Conservation (phyloP, 2,888 invertebrate genomes). For the Aspidiotus rigidus region DNA sequence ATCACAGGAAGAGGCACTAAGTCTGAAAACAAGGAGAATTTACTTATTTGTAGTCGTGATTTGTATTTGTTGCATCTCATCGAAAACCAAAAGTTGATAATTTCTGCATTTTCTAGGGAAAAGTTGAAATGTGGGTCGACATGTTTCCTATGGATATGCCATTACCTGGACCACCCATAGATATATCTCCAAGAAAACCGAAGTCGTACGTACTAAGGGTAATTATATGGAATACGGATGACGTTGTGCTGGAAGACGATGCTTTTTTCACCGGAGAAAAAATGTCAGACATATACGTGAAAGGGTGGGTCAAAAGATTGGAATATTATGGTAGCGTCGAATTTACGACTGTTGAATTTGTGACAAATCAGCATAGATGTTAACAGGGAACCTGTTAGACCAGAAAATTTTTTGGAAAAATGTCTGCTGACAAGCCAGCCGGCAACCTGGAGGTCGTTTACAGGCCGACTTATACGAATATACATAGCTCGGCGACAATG, state of each 20-base stretch:
- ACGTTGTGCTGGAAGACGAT: constrained; percentile 84
- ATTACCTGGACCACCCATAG: constrained; percentile 68
- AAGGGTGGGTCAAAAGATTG: constrained; percentile 53
- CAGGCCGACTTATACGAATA: no score
- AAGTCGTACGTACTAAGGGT: constrained; percentile 75
- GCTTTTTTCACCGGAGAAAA: constrained; percentile 88
- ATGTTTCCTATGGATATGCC: constrained; percentile 94
- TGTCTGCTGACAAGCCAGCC: no score
- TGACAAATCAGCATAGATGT: no score
- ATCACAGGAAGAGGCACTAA: no score
- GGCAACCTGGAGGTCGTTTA: no score
- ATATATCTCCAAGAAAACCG: constrained; percentile 79
- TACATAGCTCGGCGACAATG: no score
- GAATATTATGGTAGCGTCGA: no score
- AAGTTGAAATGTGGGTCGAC: constrained; percentile 89
- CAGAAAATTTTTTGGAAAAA: no score
- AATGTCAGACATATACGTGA: constrained; percentile 91
- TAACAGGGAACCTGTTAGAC: no score
- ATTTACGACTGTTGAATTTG: no score
- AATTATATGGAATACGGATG: constrained; percentile 89
- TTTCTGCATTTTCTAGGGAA: constrained; percentile 50
- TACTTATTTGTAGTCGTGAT: no score
- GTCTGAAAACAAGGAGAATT: no score
- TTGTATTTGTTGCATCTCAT: neutral
- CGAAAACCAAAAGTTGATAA: neutral